phyloP scores from a whole-genome alignment of 2,888 invertebrate genomes.

The Nemurella pictetii region DNA sequence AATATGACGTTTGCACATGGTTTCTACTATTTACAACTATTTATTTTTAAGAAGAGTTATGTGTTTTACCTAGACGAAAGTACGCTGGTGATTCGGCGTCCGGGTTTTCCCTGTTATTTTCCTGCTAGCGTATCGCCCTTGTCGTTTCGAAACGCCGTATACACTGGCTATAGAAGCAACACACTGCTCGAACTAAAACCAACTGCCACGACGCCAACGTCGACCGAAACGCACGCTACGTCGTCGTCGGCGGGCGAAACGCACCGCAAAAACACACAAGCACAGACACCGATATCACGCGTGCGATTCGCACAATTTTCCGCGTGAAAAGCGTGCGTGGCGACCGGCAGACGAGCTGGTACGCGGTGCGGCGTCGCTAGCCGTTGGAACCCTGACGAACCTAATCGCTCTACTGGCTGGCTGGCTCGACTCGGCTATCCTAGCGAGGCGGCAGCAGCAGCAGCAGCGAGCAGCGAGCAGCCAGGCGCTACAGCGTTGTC shows the following conservation, averaged over 20 bases:
- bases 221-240: background rate
- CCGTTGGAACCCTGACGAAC: conserved; percentile 11
- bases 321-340: background rate
- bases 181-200: background rate
- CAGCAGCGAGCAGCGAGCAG: background rate
- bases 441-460: background rate
- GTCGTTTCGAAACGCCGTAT: background rate
- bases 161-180: background rate
- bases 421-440: conserved; percentile 15
- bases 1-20: background rate
- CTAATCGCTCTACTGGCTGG: conserved; percentile 36
- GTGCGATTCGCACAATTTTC: background rate
- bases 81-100: background rate
- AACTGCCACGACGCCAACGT: background rate
- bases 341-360: background rate
- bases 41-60: background rate
- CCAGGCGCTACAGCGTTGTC: conserved; percentile 31
- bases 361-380: background rate
- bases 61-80: background rate
- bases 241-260: background rate
- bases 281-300: background rate
- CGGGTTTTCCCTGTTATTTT: background rate
- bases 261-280: background rate
- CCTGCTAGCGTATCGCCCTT: background rate
- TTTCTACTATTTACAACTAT: background rate